Conservation (phyloP, 1,140 invertebrate genomes). For the Acromyrmex heyeri region DNA sequence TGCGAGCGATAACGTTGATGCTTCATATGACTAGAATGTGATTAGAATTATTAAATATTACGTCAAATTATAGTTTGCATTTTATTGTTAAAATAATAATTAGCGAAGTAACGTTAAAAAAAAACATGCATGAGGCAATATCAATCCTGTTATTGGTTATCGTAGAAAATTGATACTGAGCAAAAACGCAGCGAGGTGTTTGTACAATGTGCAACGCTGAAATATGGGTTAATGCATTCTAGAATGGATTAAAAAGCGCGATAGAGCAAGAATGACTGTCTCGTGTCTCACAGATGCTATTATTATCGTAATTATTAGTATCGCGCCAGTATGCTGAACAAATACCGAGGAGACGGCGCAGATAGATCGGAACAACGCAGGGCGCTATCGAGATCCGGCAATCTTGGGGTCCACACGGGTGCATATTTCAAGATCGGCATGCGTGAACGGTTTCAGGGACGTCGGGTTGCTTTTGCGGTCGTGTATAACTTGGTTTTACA, state of each 20-base stretch:
- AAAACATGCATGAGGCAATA: neutral
- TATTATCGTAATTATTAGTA: constrained; percentile 59
- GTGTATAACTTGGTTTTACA: constrained; percentile 83
- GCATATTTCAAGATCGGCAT: constrained; percentile 86
- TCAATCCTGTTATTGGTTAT: neutral
- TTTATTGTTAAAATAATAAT: constrained; percentile 31
- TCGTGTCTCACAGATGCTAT: constrained; percentile 21
- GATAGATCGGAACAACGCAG: constrained; percentile 69
- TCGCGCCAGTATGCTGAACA: constrained; percentile 59
- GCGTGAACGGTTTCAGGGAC: constrained; percentile 85
- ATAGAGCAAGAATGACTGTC: neutral
- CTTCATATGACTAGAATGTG: neutral
- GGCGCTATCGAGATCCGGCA: constrained; percentile 75
- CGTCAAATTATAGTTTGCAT: neutral
- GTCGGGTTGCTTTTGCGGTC: constrained; percentile 85
- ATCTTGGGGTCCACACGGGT: constrained; percentile 80
- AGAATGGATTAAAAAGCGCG: constrained; percentile 35
- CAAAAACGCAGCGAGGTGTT: neutral
- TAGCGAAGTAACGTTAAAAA: neutral
- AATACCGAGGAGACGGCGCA: constrained; percentile 56
- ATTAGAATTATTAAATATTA: constrained; percentile 1
- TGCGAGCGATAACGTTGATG: neutral
- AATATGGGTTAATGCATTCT: constrained; percentile 43
- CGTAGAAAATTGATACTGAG: constrained; percentile 23
- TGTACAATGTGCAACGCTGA: neutral